Conservation (phyloP, 2,888 invertebrate species). For the Cephus spinipes region DNA sequence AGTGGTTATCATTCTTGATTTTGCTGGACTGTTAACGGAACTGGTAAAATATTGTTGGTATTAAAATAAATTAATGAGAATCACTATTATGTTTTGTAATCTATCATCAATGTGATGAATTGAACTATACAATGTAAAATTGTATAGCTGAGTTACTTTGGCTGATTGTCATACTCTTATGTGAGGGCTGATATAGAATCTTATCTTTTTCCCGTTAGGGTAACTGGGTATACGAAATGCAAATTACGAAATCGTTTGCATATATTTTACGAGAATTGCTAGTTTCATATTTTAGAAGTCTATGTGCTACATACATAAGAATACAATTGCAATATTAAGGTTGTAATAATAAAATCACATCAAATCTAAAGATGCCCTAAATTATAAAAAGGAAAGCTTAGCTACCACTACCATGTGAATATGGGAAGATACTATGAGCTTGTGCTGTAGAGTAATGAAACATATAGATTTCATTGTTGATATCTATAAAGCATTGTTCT, state of each 20-base stretch:
- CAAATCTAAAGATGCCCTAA: neutral
- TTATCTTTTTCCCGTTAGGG: neutral
- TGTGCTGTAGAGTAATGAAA: conserved; percentile 1
- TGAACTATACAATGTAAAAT: neutral
- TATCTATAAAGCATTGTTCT: conserved; percentile 15
- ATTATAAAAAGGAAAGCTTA: conserved; percentile 1
- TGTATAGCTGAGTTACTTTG: neutral
- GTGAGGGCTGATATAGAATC: neutral
- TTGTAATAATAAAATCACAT: neutral
- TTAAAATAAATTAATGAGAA: neutral
- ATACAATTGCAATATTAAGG: neutral
- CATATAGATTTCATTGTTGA: conserved; percentile 14
- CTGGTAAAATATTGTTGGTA: neutral
- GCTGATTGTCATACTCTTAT: neutral
- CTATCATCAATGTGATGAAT: neutral
- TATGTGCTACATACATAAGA: neutral
- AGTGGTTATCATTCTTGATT: neutral
- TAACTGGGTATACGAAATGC: neutral
- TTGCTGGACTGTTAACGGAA: neutral
- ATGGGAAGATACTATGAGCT: neutral
- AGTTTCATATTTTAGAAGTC: neutral
- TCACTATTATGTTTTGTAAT: neutral
- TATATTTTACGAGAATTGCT: neutral
- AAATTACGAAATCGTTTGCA: neutral
- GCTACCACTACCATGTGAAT: neutral